Evolutionary conservation across 2,113 vertebrate species (phyloP), one percentile per base, ranked within the genome.

Genomic region (Etheostoma cragini): DNA sequence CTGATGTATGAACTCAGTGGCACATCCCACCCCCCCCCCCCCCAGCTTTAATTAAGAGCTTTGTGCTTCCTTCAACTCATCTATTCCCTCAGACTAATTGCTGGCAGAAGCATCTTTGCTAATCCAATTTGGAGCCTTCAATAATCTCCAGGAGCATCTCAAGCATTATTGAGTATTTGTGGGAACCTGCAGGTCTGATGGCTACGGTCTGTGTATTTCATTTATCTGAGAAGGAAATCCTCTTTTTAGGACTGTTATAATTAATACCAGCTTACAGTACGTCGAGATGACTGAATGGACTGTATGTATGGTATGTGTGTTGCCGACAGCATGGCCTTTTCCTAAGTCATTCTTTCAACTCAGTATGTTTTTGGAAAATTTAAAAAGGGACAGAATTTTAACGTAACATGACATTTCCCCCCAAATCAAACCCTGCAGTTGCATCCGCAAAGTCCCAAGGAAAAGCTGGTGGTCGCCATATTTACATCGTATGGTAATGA

Each of bases 121-220:
- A 93, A 92, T 91, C 88, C 88, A 90, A 91, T 91, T 89, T 89
- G 75, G 77, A 89, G 70, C 15, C 58, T 30, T 72, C 83, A 82
- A 80, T 88, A 85, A 89, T 93, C 84, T 88, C 64, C 64, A 72
- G 80, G 52, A 86, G 79, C 5, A 47, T 83, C 80, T 84, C 68
- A 1, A 72, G 77, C 71, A 15, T 84, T 70, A 81, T 79, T 64
- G 81, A 72, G 72, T 60, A 50, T 85, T 81, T 80, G 77, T 85
- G 72, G 66, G 77, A 89, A 84, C 68, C 74, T 78, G 76, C 50
- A 47, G 69, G 77, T 33, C 53, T 61, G 62, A 81, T 78, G 76
- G 72, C 52, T 57, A 56, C 81, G 46, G 63, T 42, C 38, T 78
- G 69, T 49, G 76, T 45, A 42, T 76, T 79, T 80, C 54, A 81